These are phyloP conservation scores for Arge pagana DNA, from an alignment of 2,888 invertebrate species.

Conservation along the genomic window DNA sequence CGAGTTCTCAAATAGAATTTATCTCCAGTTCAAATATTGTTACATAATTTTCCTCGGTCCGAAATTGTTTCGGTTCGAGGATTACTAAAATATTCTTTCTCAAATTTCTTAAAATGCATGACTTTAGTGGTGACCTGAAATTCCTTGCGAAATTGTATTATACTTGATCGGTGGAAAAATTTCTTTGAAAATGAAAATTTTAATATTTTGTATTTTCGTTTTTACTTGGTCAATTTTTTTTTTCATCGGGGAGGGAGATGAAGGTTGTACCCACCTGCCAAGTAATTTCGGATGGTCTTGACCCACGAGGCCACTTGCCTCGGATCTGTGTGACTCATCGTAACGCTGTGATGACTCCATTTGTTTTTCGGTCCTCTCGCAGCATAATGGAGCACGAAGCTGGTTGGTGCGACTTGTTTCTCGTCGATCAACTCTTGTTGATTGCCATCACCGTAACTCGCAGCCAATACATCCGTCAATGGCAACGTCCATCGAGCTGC, in stretches of 20 bases:
- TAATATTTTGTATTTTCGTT: neutral
- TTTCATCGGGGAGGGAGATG: too few relatives aligned
- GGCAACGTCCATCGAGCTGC: slow-evolving; percentile 63
- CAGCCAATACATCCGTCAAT: slow-evolving; percentile 63
- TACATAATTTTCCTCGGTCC: too few relatives aligned
- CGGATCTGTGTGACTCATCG: slow-evolving; percentile 65
- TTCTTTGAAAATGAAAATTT: slow-evolving; percentile 32
- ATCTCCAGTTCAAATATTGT: too few relatives aligned
- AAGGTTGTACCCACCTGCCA: slow-evolving; percentile 60
- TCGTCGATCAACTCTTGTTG: slow-evolving; percentile 39
- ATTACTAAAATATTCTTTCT: too few relatives aligned
- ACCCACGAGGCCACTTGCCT: slow-evolving; percentile 69
- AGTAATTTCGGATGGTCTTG: slow-evolving; percentile 62
- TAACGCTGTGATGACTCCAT: slow-evolving; percentile 65
- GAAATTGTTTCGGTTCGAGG: too few relatives aligned
- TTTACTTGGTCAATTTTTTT: neutral
- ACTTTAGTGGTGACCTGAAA: too few relatives aligned
- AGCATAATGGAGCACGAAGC: slow-evolving; percentile 69
- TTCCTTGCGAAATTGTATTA: too few relatives aligned
- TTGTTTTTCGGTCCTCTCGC: slow-evolving; percentile 62
- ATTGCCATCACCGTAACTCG: slow-evolving; percentile 58
- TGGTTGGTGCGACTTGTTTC: slow-evolving; percentile 48
- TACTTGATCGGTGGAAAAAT: too few relatives aligned
- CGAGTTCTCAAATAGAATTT: too few relatives aligned
- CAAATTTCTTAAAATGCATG: too few relatives aligned